phyloP scores from a whole-genome alignment of 2,797 vertebrate genomes.

The Loriculus beryllinus region DNA sequence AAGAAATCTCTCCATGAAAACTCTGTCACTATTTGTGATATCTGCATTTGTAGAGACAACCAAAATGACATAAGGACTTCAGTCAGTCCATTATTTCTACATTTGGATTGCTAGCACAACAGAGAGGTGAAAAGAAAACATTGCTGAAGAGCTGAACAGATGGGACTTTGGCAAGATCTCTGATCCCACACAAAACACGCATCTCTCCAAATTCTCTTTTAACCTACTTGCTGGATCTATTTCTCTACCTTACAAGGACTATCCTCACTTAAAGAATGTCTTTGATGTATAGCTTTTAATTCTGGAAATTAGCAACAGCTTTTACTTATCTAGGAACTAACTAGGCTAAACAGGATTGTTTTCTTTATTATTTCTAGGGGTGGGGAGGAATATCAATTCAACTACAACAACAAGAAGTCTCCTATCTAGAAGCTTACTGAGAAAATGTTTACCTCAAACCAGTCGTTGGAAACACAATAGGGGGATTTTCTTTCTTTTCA shows the following conservation, averaged over 20 bases:
- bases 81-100: not conserved
- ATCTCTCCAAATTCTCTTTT: not conserved
- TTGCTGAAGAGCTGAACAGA: conserved; percentile 18
- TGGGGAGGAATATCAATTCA: not conserved
- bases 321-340: not conserved
- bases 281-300: not conserved
- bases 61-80: not conserved
- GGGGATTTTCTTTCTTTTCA: not conserved
- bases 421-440: not conserved
- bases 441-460: not conserved
- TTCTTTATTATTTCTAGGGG: accelerated
- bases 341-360: not conserved
- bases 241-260: not conserved
- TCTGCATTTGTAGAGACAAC: not conserved
- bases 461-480: not conserved
- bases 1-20: not conserved
- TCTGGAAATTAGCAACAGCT: not conserved
- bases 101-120: not conserved
- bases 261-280: not conserved
- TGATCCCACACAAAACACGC: not conserved
- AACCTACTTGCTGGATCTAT: not conserved
- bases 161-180: not conserved
- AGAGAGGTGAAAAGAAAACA: conserved; percentile 30
- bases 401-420: not conserved
- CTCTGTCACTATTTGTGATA: not conserved